Conservation (phyloP, 2,113 vertebrate species). For the Psilopogon haemacephalus region DNA sequence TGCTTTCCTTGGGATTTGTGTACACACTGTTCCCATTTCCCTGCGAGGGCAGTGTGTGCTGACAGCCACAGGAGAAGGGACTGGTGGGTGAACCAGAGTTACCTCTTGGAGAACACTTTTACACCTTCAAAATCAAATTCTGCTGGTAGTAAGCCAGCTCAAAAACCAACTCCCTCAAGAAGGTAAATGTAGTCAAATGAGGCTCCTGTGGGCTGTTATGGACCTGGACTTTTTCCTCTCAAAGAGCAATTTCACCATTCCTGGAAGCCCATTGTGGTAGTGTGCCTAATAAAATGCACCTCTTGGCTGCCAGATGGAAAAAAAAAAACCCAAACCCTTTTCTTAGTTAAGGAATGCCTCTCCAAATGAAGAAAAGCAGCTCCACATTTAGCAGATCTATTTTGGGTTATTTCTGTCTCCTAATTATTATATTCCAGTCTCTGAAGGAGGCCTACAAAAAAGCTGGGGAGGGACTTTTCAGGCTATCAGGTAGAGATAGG, state of each 20-base stretch:
- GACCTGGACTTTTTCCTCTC: background rate
- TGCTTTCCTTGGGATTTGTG: background rate
- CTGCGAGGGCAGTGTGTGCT: background rate
- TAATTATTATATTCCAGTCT: no score
- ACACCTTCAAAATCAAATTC: background rate
- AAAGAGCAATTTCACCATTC: background rate
- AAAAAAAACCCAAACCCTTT: conserved; percentile 1
- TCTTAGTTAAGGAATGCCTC: background rate
- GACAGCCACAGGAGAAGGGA: background rate
- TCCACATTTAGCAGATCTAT: background rate
- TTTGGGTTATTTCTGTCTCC: no score
- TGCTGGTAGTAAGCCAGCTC: background rate
- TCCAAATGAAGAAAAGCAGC: background rate
- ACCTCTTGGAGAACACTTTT: background rate
- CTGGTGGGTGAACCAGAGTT: background rate
- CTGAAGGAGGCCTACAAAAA: no score
- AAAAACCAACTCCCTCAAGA: background rate
- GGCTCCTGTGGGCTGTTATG: background rate
- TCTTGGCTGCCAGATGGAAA: background rate
- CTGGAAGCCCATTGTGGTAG: background rate
- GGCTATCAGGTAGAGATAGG: no score
- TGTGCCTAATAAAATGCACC: background rate
- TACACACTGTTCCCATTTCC: background rate
- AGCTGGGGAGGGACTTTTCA: no score
- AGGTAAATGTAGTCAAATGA: background rate